Conservation (phyloP, 2,113 vertebrate genomes). For the Coregonus clupeaformis region DNA sequence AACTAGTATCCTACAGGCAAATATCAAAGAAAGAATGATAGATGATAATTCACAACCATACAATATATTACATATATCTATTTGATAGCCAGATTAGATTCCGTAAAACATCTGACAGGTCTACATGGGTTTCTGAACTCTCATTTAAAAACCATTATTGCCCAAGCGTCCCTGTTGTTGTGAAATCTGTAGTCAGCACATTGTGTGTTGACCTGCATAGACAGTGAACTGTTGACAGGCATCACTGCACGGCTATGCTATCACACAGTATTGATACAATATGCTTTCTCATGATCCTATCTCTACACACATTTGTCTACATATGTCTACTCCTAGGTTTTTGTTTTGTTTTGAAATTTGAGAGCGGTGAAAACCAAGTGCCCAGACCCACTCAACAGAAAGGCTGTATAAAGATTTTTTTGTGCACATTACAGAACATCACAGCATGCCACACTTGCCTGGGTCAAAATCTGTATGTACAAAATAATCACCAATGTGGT, state of each 20-base stretch:
- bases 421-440: too few species aligned
- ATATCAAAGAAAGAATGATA: background rate
- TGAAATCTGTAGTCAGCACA: constrained; percentile 28
- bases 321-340: background rate
- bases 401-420: background rate
- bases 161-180: constrained; percentile 2
- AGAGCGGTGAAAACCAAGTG: too few species aligned
- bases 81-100: background rate
- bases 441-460: too few species aligned
- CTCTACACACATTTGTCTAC: background rate
- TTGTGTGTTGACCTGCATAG: constrained; percentile 20
- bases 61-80: background rate
- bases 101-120: background rate
- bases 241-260: constrained; percentile 29
- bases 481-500: background rate
- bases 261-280: constrained; percentile 13
- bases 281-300: constrained; percentile 26
- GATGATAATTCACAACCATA: background rate
- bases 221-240: constrained; percentile 35
- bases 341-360: too few species aligned
- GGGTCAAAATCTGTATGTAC: too few species aligned
- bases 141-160: background rate
- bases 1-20: constrained; percentile 17
- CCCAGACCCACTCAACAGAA: background rate
- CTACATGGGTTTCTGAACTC: background rate